phyloP scores from a whole-genome alignment of 35 echinoderm and acorn worm genomes.

The Amphiura filiformis region DNA sequence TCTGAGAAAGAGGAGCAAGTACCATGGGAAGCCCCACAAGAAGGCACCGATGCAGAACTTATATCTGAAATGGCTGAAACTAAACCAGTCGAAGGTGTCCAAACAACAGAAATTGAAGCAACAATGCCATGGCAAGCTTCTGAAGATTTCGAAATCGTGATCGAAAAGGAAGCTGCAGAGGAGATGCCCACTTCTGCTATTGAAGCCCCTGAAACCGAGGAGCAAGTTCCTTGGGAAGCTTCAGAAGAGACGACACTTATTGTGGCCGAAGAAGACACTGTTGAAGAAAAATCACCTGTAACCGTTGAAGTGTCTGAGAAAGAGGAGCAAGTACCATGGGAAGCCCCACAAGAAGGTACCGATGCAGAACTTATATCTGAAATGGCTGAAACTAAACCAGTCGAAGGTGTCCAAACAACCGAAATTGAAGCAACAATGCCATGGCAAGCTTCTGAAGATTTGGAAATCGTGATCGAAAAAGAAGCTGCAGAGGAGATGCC shows the following conservation, averaged over 20 bases:
- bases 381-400: not conserved
- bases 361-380: not conserved
- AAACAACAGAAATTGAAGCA: not conserved
- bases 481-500: not conserved
- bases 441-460: not conserved
- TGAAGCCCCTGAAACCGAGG: not conserved
- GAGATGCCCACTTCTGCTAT: not conserved
- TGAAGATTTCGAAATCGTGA: not conserved
- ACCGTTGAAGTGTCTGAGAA: not conserved
- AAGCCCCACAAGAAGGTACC: not conserved
- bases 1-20: not conserved
- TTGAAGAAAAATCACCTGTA: not conserved
- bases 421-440: not conserved
- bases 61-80: not conserved
- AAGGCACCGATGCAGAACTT: not conserved
- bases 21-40: not conserved
- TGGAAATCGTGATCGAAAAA: not conserved
- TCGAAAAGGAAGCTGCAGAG: not conserved
- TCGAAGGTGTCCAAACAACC: not conserved
- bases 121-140: not conserved
- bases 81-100: not conserved
- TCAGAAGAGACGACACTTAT: not conserved
- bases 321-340: not conserved
- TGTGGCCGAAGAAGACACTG: not conserved
- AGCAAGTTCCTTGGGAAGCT: not conserved